phyloP scores from a whole-genome alignment of 2,888 invertebrate species.

The Drosophila mayaguana region DNA sequence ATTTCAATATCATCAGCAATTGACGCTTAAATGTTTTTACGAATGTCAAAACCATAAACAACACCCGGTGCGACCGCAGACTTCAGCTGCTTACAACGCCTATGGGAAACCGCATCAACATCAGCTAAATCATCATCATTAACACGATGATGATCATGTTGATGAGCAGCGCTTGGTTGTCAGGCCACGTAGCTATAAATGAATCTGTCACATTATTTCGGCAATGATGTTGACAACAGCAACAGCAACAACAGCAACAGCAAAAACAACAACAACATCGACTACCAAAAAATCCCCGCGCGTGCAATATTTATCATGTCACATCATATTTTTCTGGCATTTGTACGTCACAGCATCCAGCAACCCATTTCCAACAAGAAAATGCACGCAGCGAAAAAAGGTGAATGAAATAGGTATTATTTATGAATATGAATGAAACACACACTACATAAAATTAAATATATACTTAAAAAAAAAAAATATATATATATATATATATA shows the following conservation, averaged over 20 bases:
- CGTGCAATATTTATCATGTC: constrained; percentile 80
- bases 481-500: too few relatives aligned
- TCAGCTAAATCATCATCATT: constrained; percentile 16
- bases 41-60: constrained; percentile 79
- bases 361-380: constrained; percentile 11
- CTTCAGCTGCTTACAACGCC: constrained; percentile 39
- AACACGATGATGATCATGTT: constrained; percentile 24
- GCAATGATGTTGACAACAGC: constrained; percentile 75
- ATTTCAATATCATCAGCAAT: constrained; percentile 38
- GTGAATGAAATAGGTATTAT: too few relatives aligned
- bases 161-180: constrained; percentile 34
- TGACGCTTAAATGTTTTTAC: constrained; percentile 54
- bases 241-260: constrained; percentile 51
- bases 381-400: background rate
- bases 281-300: constrained; percentile 62
- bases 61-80: constrained; percentile 61
- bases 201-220: constrained; percentile 82
- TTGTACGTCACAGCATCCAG: constrained; percentile 74
- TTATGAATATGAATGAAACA: too few relatives aligned
- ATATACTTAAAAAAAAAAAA: too few relatives aligned
- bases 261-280: constrained; percentile 48
- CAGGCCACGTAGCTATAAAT: constrained; percentile 64
- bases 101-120: constrained; percentile 45
- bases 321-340: constrained; percentile 83
- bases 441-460: too few relatives aligned